Conservation (phyloP, 1,140 invertebrate genomes). For the Bombus consobrinus region DNA sequence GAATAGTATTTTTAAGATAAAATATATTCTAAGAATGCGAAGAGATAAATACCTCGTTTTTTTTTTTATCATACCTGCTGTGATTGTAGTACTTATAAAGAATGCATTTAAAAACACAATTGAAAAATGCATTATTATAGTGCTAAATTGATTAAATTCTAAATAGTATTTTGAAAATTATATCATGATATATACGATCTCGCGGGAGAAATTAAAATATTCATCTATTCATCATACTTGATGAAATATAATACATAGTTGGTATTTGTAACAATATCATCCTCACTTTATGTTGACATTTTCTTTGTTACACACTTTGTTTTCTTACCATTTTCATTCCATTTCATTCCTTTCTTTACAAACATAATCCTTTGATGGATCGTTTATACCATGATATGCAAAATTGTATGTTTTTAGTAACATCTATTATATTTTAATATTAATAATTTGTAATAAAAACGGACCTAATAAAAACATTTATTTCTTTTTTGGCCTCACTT, state of each 20-base stretch:
- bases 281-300: not conserved
- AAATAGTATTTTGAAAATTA: constrained; percentile 77
- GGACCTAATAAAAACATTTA: constrained; percentile 77
- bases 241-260: constrained; percentile 52
- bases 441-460: constrained; percentile 76
- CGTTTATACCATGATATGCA: constrained; percentile 66
- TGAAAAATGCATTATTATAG: constrained; percentile 77
- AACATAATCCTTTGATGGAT: constrained; percentile 31
- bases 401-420: constrained; percentile 73
- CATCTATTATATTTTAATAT: constrained; percentile 75
- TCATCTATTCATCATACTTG: constrained; percentile 37
- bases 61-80: not conserved
- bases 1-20: constrained; percentile 35
- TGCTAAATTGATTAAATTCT: constrained; percentile 79
- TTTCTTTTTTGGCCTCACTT: constrained; percentile 79
- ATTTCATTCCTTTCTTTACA: not conserved
- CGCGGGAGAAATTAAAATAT: constrained; percentile 58
- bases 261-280: constrained; percentile 38
- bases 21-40: constrained; percentile 13
- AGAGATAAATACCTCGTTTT: constrained; percentile 24
- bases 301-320: not conserved
- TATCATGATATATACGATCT: constrained; percentile 70
- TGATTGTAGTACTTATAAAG: constrained; percentile 68
- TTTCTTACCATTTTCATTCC: not conserved
- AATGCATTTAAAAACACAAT: constrained; percentile 71